Conservation (phyloP, 1,140 invertebrate genomes). For the Drosophila nigromelanica region DNA sequence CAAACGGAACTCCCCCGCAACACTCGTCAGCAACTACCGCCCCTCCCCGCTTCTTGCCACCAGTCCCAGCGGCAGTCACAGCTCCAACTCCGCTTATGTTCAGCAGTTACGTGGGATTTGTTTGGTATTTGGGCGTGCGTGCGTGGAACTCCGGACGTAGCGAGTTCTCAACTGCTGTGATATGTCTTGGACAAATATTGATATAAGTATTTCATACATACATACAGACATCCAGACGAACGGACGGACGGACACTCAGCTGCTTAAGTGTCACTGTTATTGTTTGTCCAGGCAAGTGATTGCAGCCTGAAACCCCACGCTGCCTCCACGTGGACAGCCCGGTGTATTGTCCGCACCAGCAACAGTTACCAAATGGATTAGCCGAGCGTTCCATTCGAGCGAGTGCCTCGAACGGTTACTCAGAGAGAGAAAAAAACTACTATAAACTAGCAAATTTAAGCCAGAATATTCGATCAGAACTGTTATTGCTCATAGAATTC, state of each 20-base stretch:
- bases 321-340: not conserved
- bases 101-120: slow-evolving; percentile 56
- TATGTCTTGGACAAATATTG: slow-evolving; percentile 74
- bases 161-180: slow-evolving; percentile 36
- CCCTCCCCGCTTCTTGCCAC: no score
- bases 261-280: slow-evolving; percentile 67
- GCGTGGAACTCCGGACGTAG: slow-evolving; percentile 25
- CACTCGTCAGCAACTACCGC: not conserved
- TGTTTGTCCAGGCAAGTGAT: slow-evolving; percentile 74
- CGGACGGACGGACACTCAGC: slow-evolving; percentile 26
- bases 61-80: no score
- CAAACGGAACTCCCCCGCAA: slow-evolving; percentile 23
- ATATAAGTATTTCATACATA: slow-evolving; percentile 55
- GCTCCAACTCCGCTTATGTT: slow-evolving; percentile 6
- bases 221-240: not conserved
- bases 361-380: slow-evolving; percentile 31
- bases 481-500: no score
- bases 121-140: slow-evolving; percentile 57
- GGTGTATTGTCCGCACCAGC: slow-evolving; percentile 2
- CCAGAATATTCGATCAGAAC: not conserved
- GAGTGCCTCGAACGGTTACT: no score
- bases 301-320: slow-evolving; percentile 38
- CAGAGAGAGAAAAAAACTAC: not conserved
- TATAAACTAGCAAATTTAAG: not conserved
- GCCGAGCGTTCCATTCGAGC: slow-evolving; percentile 5